These are phyloP conservation scores for Sylvicapra grimmia DNA, from an alignment of 2,113 vertebrate species.

Conservation along the genomic window DNA sequence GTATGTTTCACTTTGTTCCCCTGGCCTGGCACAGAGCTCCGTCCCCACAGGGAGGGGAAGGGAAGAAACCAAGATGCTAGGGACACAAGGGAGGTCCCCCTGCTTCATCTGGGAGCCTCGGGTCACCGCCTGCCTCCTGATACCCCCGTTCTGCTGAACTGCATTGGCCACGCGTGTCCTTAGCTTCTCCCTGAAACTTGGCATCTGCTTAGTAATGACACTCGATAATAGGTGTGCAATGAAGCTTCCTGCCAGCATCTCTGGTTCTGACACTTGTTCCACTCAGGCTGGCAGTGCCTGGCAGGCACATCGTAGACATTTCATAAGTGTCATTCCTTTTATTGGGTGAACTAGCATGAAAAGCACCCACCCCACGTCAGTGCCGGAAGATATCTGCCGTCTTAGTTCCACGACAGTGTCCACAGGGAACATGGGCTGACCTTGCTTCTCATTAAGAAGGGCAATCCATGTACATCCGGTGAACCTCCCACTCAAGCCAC, in stretches of 20 bases:
- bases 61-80: background rate
- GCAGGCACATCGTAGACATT: background rate
- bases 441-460: accelerated
- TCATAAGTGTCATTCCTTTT: background rate
- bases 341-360: accelerated
- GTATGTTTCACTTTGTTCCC: accelerated
- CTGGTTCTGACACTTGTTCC: background rate
- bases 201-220: too few species aligned
- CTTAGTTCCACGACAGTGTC: accelerated
- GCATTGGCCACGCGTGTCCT: accelerated
- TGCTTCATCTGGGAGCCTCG: background rate
- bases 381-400: accelerated
- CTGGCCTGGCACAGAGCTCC: background rate
- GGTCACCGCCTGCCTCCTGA: background rate
- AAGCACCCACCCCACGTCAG: background rate
- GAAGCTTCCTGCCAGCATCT: background rate
- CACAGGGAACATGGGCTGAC: accelerated
- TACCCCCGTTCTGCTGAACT: accelerated
- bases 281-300: background rate
- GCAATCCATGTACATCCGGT: accelerated
- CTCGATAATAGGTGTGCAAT: accelerated
- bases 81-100: accelerated
- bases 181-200: background rate
- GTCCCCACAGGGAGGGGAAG: accelerated
- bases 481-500: background rate